phyloP scores from a whole-genome alignment of 2,113 vertebrate genomes.

The Madoqua kirkii region DNA sequence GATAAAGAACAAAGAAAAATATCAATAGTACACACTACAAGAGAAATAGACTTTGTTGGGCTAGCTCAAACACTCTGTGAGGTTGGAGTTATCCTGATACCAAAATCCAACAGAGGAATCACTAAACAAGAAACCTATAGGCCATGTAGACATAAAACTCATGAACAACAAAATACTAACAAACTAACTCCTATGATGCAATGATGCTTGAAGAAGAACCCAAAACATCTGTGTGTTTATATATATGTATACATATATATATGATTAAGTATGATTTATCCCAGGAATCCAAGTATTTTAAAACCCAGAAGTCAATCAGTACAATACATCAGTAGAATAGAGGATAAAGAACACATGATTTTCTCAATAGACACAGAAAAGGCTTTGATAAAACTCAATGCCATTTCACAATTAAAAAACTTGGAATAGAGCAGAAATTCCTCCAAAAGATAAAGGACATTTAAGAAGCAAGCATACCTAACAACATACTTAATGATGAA shows the following conservation, averaged over 20 bases:
- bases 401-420: not conserved
- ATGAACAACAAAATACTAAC: not conserved
- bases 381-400: not conserved
- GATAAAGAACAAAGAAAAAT: not conserved
- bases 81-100: not conserved
- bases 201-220: not conserved
- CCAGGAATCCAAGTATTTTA: no score
- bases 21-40: not conserved
- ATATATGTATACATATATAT: not conserved
- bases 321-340: not conserved
- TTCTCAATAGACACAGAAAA: not conserved
- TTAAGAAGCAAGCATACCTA: not conserved
- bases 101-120: not conserved
- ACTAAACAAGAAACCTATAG: not conserved
- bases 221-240: not conserved
- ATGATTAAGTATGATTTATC: not conserved
- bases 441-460: not conserved
- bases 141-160: not conserved
- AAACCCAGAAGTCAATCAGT: no score
- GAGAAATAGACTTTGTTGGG: not conserved
- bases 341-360: not conserved
- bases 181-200: not conserved
- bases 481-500: not conserved
- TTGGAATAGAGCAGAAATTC: not conserved
- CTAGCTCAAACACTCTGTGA: not conserved